phyloP scores from a whole-genome alignment of 2,113 vertebrate species.

The Meleagris gallopavo region DNA sequence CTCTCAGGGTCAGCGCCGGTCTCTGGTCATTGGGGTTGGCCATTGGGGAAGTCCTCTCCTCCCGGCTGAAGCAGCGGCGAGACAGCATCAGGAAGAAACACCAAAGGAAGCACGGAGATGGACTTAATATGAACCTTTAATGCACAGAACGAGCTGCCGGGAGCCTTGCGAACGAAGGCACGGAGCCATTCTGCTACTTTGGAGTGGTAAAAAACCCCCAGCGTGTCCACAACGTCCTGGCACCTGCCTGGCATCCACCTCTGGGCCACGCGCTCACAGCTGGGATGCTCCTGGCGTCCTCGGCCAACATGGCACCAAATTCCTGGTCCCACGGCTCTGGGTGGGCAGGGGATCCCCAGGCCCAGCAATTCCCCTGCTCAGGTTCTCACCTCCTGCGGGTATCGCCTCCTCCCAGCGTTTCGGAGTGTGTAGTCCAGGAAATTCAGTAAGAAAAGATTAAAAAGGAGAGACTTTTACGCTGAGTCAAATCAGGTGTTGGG shows the following conservation, averaged over 20 bases:
- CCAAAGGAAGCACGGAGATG: constrained; percentile 56
- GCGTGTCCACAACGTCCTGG: neutral
- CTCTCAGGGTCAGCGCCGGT: neutral
- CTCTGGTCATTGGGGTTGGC: neutral
- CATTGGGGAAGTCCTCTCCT: accelerated
- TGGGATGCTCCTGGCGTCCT: neutral
- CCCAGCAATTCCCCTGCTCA: neutral
- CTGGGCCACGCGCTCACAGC: neutral
- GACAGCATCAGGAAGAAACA: constrained; percentile 45
- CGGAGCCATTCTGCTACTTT: constrained; percentile 28
- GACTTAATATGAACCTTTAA: constrained; percentile 82
- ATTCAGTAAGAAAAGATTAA: constrained; percentile 78
- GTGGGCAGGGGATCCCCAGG: neutral
- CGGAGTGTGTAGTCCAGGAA: constrained; percentile 53
- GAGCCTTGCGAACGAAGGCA: constrained; percentile 53
- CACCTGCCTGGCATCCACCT: neutral
- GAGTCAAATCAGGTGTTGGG: constrained; percentile 70
- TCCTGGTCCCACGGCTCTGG: neutral
- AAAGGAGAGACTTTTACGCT: constrained; percentile 72
- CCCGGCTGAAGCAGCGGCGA: accelerated
- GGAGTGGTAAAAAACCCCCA: neutral
- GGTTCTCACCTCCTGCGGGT: neutral
- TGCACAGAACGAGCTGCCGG: constrained; percentile 76
- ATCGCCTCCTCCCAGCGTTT: constrained; percentile 38
- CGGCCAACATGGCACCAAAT: neutral